These are phyloP conservation scores for Pedionomus torquatus DNA, from an alignment of 2,113 vertebrate species.

Conservation along the genomic window DNA sequence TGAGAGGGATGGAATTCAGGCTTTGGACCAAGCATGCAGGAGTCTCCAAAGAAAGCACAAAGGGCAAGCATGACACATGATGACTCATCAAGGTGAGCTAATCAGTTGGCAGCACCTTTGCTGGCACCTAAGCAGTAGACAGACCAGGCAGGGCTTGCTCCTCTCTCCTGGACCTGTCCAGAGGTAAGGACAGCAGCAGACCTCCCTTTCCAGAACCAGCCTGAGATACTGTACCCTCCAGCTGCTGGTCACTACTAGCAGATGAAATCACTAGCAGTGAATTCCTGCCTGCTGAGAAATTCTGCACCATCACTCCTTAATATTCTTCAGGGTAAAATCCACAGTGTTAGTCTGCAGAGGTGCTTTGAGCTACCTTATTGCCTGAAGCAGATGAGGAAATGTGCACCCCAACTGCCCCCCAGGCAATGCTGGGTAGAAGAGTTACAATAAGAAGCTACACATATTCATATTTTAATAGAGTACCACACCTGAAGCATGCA, in stretches of 20 bases:
- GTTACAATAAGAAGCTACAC: neutral
- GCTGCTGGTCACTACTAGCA: neutral
- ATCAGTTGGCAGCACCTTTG: neutral
- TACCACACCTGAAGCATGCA: neutral
- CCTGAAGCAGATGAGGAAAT: neutral
- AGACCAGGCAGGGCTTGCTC: neutral
- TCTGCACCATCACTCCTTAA: neutral
- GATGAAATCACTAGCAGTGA: neutral
- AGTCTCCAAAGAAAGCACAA: neutral
- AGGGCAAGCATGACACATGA: rapidly evolving
- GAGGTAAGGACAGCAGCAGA: neutral
- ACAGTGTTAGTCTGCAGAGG: neutral
- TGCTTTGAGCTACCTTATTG: neutral
- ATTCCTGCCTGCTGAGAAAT: neutral
- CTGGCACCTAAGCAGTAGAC: neutral
- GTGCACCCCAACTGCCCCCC: neutral
- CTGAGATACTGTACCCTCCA: rapidly evolving
- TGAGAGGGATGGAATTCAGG: neutral
- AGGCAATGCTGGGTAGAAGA: neutral
- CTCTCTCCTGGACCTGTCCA: neutral
- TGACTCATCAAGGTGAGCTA: neutral
- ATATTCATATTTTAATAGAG: neutral
- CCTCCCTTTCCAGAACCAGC: neutral
- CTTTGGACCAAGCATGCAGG: neutral
- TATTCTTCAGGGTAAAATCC: neutral